phyloP scores from a whole-genome alignment of 2,888 invertebrate genomes.

The Barypeithes pellucidus region DNA sequence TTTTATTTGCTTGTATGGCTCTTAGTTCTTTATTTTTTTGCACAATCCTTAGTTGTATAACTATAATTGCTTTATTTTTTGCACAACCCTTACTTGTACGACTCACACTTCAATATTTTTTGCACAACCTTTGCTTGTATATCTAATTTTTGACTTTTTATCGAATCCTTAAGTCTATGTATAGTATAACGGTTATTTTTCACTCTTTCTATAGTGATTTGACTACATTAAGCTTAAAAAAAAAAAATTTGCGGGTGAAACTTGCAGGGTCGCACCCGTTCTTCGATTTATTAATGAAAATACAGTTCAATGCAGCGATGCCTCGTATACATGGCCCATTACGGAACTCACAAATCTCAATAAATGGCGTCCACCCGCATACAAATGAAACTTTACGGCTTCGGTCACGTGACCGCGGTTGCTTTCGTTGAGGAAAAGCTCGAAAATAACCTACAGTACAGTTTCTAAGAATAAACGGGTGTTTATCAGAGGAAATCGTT shows the following conservation, averaged over 20 bases:
- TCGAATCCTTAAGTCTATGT: too few relatives aligned
- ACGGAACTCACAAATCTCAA: constrained; percentile 4
- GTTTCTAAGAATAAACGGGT: constrained; percentile 41
- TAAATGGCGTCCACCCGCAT: constrained; percentile 26
- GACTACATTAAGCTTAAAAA: too few relatives aligned
- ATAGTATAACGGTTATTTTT: too few relatives aligned
- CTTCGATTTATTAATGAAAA: constrained; percentile 5
- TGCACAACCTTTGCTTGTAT: too few relatives aligned
- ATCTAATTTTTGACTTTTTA: too few relatives aligned
- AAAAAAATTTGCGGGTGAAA: too few relatives aligned
- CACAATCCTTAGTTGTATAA: not conserved
- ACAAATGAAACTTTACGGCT: constrained; percentile 28
- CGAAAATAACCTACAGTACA: constrained; percentile 37
- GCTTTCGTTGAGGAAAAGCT: constrained; percentile 43
- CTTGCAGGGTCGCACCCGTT: too few relatives aligned
- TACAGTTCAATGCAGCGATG: not conserved
- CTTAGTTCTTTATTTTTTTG: not conserved
- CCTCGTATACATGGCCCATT: not conserved
- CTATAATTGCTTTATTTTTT: too few relatives aligned
- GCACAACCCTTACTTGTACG: too few relatives aligned
- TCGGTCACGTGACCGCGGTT: constrained; percentile 23
- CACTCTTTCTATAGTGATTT: too few relatives aligned
- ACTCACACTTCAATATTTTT: too few relatives aligned
- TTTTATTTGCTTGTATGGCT: too few relatives aligned
- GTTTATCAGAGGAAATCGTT: constrained; percentile 46